Evolutionary conservation across 2,888 invertebrate genomes (phyloP), one percentile per base, ranked within the genome.

Genomic region (Trisateles emortualis): DNA sequence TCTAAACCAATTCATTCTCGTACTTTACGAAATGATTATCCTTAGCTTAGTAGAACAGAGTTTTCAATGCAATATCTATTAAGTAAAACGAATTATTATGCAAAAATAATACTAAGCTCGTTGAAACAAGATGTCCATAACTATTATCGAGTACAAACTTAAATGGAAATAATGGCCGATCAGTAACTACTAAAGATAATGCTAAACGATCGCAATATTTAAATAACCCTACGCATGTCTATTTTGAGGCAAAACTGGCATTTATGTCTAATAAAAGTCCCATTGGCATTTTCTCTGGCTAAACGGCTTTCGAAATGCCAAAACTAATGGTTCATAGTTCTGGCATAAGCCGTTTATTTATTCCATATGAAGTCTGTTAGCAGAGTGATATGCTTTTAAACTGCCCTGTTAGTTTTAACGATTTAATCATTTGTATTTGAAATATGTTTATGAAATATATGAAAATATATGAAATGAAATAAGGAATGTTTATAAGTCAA

Each of bases 251-350:
- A 45, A 61, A 53, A 46, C 14, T 60, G 52, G 52, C 58, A 60
- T 66, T 66, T 64, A 50, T 51, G 38, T 35, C 16, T 43, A 39
- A 40, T 42, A 43, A 48, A 60, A 43, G 52, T 43, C 35, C 24
- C 52, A 53, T 41, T 48, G 64, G 30, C 57, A 67, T 69, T 69
- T 57, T 61, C 64, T 57, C 40, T 45, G 19, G 33, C 29, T 43
- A 38, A 47, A 53, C 38, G 35, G 49, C 61, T 67, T 64, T 67
- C 57, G 53, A 64, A 69, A 69, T 67, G 55, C 50, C 64, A 67
- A 64, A 64, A 61, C 57, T 50, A 69, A 69, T 67, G 57, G 30
- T 40, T 38, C 40, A 52, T 50, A 33, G 51, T 39, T 48, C 19
- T 39, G 51, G 53, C 22, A 52, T 62, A 52, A 59, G 40, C 58